Evolutionary conservation across 1,140 invertebrate species (phyloP).

Genomic region (Drosophila busckii): DNA sequence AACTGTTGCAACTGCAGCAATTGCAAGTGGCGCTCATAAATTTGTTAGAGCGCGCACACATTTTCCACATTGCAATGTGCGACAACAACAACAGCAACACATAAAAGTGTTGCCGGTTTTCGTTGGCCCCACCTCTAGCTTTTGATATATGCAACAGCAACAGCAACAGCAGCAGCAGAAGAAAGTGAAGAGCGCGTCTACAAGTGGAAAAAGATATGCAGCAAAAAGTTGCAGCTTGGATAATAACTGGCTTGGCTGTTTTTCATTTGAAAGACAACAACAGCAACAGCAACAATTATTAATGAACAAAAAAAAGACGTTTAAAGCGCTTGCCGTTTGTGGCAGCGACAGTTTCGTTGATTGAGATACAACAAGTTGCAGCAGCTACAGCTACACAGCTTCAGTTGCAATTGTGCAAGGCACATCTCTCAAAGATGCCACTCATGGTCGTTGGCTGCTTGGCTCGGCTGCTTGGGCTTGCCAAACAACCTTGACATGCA

Average conservation of each 20-base stretch:
- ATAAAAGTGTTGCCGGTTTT: no score
- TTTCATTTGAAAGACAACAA: no score
- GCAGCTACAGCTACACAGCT: constrained; percentile 1
- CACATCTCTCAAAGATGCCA: constrained; percentile 39
- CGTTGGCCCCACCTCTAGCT: no score
- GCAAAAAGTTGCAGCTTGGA: constrained; percentile 21
- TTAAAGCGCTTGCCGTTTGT: constrained; percentile 53
- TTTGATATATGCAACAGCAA: no score
- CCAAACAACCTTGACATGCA: constrained; percentile 68
- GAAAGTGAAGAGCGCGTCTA: constrained; percentile 64
- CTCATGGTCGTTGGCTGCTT: not conserved
- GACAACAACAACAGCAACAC: constrained; percentile 11
- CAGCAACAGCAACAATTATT: no score
- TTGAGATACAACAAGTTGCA: not conserved
- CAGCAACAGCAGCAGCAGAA: constrained; percentile 1
- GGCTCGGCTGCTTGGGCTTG: constrained; percentile 54
- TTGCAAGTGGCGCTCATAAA: constrained; percentile 64
- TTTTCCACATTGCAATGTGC: constrained; percentile 66
- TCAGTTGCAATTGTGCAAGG: constrained; percentile 3
- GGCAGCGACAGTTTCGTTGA: no score
- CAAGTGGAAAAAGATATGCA: constrained; percentile 6
- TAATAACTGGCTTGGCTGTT: constrained; percentile 64
- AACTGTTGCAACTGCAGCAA: constrained; percentile 54
- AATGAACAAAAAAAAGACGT: no score
- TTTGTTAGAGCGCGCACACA: constrained; percentile 61